A percentile compares a stretch with the other conserved stretches of the same genome.
Evolutionary conservation across 2,888 invertebrate genomes (phyloP).

Genomic region (Scrobipalpa costella): DNA sequence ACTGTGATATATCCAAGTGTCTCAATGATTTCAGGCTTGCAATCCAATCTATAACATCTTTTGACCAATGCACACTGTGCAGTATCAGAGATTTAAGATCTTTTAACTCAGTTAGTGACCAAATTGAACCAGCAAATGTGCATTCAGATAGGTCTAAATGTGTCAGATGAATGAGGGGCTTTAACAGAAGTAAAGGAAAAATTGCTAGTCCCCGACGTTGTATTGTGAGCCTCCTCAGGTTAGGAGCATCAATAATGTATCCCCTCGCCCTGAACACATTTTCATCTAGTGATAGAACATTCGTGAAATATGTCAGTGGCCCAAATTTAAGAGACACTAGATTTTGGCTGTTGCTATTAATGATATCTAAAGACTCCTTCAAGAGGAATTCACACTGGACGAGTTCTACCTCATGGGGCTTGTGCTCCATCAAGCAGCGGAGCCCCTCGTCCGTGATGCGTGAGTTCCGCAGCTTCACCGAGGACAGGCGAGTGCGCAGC

Average conservation of each 20-base stretch:
- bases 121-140: conserved; percentile 82
- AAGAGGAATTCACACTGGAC: conserved; percentile 87
- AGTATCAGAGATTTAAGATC: conserved; percentile 88
- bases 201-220: conserved; percentile 74
- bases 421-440: conserved; percentile 86
- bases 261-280: conserved; percentile 61
- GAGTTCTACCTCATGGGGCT: conserved; percentile 87
- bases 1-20: conserved; percentile 93
- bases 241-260: conserved; percentile 82
- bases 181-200: conserved; percentile 79
- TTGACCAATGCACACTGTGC: conserved; percentile 88
- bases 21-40: conserved; percentile 79
- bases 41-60: conserved; percentile 83
- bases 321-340: conserved; percentile 87
- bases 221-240: conserved; percentile 81
- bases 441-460: conserved; percentile 87
- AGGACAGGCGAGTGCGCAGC: conserved; percentile 84
- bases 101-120: conserved; percentile 84
- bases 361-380: conserved; percentile 82
- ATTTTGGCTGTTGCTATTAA: conserved; percentile 86
- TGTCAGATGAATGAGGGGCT: conserved; percentile 81
- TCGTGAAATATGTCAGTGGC: conserved; percentile 82
- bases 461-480: conserved; percentile 86
- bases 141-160: conserved; percentile 88
- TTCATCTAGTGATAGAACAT: conserved; percentile 80